These are phyloP conservation scores for Oreocharis arfaki DNA, from an alignment of 2,113 vertebrate genomes.

Conservation along the genomic window DNA sequence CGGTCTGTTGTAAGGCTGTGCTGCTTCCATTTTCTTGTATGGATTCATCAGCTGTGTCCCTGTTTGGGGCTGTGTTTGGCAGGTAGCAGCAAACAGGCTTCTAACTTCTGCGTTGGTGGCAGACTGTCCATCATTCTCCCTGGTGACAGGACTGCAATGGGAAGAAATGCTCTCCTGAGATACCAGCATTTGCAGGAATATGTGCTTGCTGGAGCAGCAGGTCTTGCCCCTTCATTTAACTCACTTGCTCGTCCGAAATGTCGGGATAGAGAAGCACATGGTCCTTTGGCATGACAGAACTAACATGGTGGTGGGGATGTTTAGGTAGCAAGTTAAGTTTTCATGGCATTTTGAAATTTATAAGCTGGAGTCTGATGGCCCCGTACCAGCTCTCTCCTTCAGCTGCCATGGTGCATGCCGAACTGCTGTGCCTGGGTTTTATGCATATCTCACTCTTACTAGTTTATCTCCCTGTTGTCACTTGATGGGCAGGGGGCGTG, in stretches of 20 bases:
- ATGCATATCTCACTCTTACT: neutral
- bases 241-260: neutral
- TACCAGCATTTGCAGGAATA: neutral
- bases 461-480: neutral
- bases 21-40: neutral
- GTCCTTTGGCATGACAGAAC: neutral
- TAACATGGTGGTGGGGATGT: neutral
- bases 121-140: neutral
- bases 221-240: neutral
- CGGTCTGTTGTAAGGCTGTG: fast-evolving
- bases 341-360: neutral
- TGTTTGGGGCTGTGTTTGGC: neutral
- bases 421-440: neutral
- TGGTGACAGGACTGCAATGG: neutral
- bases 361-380: neutral
- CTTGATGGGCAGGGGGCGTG: neutral
- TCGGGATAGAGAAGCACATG: neutral
- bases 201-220: neutral
- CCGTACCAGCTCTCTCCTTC: neutral
- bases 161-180: neutral
- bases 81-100: neutral
- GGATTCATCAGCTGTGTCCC: neutral
- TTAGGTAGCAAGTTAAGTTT: neutral
- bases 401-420: neutral
- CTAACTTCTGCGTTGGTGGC: fast-evolving